Base-by-base conservation (phyloP, 2,888 invertebrate species). In the Tuta absoluta region DNA sequence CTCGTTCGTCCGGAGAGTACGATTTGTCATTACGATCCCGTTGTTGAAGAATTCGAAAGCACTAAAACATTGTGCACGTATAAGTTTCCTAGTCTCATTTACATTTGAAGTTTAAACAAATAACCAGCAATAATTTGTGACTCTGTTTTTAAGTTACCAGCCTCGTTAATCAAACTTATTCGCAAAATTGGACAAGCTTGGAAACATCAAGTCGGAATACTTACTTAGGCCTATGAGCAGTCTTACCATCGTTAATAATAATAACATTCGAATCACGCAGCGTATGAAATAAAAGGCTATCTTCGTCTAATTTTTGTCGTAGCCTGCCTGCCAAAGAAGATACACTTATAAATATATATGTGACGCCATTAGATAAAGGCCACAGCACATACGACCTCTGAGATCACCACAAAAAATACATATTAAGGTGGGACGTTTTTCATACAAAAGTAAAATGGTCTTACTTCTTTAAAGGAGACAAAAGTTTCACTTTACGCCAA, bases 31-130 rank as follows among this genome's bases (percentile, higher is more conserved):
- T 62, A 98, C 97, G 33, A 98, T 97, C 24, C 98, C 98, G 84
- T 98, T 98, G 85, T 98, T 98, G 86, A 98, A 98, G 92, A 97
- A 97, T 85, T 97, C 97, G 70, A 96, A 95, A 72, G 98, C 97
- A 84, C 96, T 96, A 75, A 21, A 89, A 82, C 51, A 33, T 28
- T 41, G 3, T 38, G 41, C 41, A 48, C 45, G 1, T 1, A 33
- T 33, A 33, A 33, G 10, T 33, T 33, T 33, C 33, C 8, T 10
- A 19, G 3, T n/a, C 28, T 28, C 21, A 56, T 11, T 11, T 7
- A 4, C n/a, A 17, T n/a, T n/a, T 33, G 28, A 28, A 2, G 3
- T 4, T 8, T 33, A 33, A 33, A 2, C 10, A 33, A 33, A 4
- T 10, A 33, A 1, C 33, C 8, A 33, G 33, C 33, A 7, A 33